phyloP scores from a whole-genome alignment of 2,113 vertebrate genomes.

The mouse (Mus musculus) region DNA sequence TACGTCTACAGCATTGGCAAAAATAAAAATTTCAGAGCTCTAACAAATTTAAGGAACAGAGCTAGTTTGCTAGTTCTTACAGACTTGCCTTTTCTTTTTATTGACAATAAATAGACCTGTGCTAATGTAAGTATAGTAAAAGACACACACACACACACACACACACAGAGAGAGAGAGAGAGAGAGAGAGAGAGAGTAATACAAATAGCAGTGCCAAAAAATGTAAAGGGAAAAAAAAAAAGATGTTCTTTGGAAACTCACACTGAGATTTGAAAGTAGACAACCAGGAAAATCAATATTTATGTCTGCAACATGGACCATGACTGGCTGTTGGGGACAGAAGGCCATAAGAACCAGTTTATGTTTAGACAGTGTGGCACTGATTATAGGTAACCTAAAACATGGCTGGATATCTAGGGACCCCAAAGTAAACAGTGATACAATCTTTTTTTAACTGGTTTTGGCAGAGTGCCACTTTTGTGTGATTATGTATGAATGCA shows the following conservation, averaged over 20 bases:
- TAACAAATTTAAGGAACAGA: background rate
- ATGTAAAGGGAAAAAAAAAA: conserved; percentile 34
- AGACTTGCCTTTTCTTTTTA: background rate
- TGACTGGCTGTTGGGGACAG: background rate
- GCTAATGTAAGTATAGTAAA: background rate
- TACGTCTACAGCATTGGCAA: background rate
- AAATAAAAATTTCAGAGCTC: background rate
- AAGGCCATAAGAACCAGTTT: background rate
- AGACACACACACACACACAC: background rate
- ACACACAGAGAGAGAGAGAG: no score
- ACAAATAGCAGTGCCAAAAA: conserved; percentile 44
- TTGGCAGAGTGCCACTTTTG: background rate
- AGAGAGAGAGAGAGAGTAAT: background rate
- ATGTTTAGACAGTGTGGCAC: background rate
- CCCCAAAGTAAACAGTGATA: background rate
- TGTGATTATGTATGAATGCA: background rate
- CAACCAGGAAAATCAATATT: background rate
- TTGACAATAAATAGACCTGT: background rate
- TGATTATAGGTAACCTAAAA: background rate
- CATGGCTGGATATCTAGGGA: background rate
- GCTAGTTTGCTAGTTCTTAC: background rate
- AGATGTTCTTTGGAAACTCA: background rate
- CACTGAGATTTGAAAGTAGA: conserved; percentile 35
- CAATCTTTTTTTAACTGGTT: background rate
- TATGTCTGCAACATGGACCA: background rate